Evolutionary conservation across 1,140 invertebrate genomes (phyloP), one percentile per base, ranked within the genome.

Genomic region (Drosophila orosa): DNA sequence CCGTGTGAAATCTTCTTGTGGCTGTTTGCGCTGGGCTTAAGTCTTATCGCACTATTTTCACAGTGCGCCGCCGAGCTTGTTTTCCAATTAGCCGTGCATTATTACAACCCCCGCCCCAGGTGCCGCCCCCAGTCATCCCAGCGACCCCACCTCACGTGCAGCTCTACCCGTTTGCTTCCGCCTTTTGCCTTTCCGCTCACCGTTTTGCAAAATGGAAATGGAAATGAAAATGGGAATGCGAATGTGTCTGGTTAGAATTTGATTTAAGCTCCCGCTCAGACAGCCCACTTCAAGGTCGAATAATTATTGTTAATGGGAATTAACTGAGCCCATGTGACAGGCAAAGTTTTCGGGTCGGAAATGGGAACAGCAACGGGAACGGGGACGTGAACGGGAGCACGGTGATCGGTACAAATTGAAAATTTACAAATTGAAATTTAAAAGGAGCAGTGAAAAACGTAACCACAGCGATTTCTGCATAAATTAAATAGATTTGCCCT

Each of bases 291-390:
- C 61, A 76, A 76, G 73, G 73, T 76, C 73, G 62, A 39, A 61
- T 58, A 76, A 76, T 76, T 76, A 58, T 76, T 76, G 74, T 76
- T 67, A 76, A 67, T 76, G 73, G 29, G 27, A 75, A 76, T 76
- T 76, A 76, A 58, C 73, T 55, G 54, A 76, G 25, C 61, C 40
- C 61, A 54, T 63, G 54, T 75, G 72, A 75, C 60, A n/a, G 27
- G 25, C 33, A 22, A 39, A 37, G 24, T 72, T 60, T 60, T 44
- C 10, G 24, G 29, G 8, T n/a, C 31, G 45, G 50, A 19, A 67
- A 45, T 10, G 58, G 59, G 17, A 56, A 25, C 6, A 10, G 10
- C 22, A 62, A 42, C 22, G 56, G 56, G 15, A 57, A 17, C 1
- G 44, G 7, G 19, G 55, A 45, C 24, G 58, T 44, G 22, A 56